Evolutionary conservation across 1,140 invertebrate species (phyloP), one percentile per base, ranked within the genome.

Genomic region (Drosophila watanabei): DNA sequence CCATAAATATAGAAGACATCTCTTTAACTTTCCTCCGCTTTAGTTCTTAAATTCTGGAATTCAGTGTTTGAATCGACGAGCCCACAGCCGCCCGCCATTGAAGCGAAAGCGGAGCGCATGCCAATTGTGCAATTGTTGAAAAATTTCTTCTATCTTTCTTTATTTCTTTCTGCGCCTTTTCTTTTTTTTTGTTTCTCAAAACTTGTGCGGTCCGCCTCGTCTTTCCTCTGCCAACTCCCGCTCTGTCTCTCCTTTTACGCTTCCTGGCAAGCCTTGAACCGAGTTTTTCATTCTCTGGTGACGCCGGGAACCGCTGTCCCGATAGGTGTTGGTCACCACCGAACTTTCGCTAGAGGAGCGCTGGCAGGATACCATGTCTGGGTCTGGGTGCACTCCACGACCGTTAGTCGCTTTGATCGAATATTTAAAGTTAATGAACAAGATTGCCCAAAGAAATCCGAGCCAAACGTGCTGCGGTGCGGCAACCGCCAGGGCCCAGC

Each of bases 341-440:
- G 2, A 54, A 54, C 32, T 83, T 63, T 80, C 80, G 82, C 72
- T 80, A 43, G 33, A 59, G 63, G 43, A 33, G 41, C n/a, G 13
- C 18, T 8, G 32, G 37, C 20, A 18, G 65, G 39, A 63, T 35
- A 33, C 28, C 41, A 7, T 11, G 20, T 28, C 33, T 45, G 62
- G 37, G n/a, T 20, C 52, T 37, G 13, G 52, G 18, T 37, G 18
- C 52, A 37, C 52, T 37, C 52, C 8, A 24, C 33, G 52, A 13
- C 18, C 18, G 13, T 39, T 78, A 85, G 82, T 78, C 63, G 81
- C 82, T 85, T 85, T 85, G 82, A 85, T 85, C 77, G 84, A 85
- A 85, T 85, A 85, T 85, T 85, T 85, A 85, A 85, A 84, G 82
- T 82, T 85, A 85, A 85, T 85, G 82, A 85, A 85, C 66, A 80